Evolutionary conservation across 2,113 vertebrate species (phyloP).

Genomic region (Periophthalmus modestus): DNA sequence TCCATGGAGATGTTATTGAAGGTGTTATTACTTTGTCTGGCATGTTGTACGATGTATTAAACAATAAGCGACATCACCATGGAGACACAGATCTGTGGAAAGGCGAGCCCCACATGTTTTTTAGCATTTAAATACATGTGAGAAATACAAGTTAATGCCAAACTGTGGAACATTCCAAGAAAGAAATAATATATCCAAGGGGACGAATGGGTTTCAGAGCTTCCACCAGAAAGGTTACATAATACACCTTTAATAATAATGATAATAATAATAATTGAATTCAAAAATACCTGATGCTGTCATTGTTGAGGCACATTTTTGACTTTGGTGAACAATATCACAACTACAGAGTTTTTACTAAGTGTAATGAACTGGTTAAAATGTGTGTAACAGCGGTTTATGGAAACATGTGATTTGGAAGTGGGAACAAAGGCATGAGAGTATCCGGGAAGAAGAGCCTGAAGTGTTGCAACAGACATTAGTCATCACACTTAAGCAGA

Average conservation of each 20-base stretch:
- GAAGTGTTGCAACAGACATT: conserved; percentile 27
- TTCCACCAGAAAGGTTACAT: not conserved
- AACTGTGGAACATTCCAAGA: not conserved
- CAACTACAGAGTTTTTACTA: not conserved
- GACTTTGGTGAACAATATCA: not conserved
- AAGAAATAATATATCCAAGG: not conserved
- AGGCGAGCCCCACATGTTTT: not conserved
- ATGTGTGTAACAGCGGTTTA: not conserved
- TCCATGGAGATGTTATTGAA: not conserved
- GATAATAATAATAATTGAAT: not conserved
- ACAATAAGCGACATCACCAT: not conserved
- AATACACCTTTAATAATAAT: not conserved
- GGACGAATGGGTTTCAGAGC: not conserved
- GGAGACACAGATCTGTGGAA: not conserved
- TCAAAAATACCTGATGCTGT: not conserved
- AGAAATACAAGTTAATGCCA: not conserved
- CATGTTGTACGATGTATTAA: no score
- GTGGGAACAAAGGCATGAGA: not conserved
- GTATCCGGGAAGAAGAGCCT: not conserved
- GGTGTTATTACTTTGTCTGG: not conserved
- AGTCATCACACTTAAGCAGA: conserved; percentile 33
- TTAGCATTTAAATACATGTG: not conserved
- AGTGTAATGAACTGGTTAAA: not conserved
- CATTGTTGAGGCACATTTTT: not conserved
- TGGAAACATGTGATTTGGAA: not conserved